A percentile compares a stretch with the other conserved stretches of the same genome.
Conservation (phyloP, 2,888 invertebrate genomes). For the Sphaeridia pumilis region DNA sequence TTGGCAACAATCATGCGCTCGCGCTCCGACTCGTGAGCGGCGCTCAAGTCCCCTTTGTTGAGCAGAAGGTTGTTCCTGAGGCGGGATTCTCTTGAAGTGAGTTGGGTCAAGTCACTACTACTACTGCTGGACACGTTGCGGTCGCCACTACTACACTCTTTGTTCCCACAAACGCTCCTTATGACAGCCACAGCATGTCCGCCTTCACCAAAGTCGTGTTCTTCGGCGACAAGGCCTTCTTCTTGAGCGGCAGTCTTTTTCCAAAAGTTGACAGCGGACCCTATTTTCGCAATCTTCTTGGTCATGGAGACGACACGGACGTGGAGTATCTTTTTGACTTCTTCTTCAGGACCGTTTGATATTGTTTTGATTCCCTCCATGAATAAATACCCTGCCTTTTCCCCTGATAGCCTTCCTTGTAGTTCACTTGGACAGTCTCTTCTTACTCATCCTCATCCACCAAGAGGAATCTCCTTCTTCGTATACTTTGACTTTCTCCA, state of each 20-base stretch:
- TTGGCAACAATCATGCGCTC: constrained; percentile 34
- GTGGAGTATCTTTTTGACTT: neutral
- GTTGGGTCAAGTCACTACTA: neutral
- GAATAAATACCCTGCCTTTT: no score
- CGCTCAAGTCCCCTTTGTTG: constrained; percentile 9
- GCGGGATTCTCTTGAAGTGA: neutral
- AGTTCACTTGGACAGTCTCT: no score
- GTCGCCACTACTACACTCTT: neutral
- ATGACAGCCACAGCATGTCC: no score
- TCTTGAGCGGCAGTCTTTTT: constrained; percentile 5
- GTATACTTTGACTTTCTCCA: no score
- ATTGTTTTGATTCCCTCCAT: constrained; percentile 1
- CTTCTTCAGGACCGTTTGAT: no score
- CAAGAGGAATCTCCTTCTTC: no score
- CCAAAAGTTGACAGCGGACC: constrained; percentile 15
- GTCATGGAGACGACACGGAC: neutral
- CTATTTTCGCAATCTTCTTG: constrained; percentile 16
- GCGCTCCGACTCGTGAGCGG: constrained; percentile 9
- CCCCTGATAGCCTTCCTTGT: no score
- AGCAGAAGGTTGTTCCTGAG: neutral
- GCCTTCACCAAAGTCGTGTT: neutral
- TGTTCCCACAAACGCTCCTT: neutral
- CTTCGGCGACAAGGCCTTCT: neutral
- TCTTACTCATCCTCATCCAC: no score
- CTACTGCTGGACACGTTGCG: no score